Conservation (phyloP, 1,140 invertebrate genomes). For the Bombus superbus region DNA sequence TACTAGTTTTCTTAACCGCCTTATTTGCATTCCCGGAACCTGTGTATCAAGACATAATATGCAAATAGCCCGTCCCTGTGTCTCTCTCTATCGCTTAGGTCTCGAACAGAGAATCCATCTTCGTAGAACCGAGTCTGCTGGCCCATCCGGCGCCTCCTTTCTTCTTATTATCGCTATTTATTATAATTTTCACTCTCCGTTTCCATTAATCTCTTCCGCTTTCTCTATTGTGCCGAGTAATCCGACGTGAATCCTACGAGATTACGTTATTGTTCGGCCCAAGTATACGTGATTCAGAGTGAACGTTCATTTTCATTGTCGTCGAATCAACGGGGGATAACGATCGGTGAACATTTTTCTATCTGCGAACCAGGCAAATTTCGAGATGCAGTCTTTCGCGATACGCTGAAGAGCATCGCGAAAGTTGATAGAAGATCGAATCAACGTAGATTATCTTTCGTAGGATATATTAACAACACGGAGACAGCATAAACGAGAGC, state of each 20-base stretch:
- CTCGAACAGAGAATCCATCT: not conserved
- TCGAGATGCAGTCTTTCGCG: not conserved
- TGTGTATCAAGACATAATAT: slow-evolving; percentile 54
- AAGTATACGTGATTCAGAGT: not conserved
- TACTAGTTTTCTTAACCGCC: slow-evolving; percentile 54
- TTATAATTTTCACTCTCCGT: slow-evolving; percentile 38
- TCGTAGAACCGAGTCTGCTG: not conserved
- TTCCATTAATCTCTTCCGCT: slow-evolving; percentile 55
- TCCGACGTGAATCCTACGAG: not conserved
- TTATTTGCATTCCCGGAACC: slow-evolving; percentile 55
- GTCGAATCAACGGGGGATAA: not conserved
- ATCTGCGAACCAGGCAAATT: not conserved
- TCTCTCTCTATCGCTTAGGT: not conserved
- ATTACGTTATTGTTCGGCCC: slow-evolving; percentile 1
- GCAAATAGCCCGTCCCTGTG: slow-evolving; percentile 30
- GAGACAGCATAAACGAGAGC: too few species aligned
- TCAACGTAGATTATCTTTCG: too few species aligned
- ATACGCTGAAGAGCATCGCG: not conserved
- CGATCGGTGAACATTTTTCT: not conserved
- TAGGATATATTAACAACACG: too few species aligned
- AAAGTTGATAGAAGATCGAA: too few species aligned
- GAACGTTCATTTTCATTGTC: not conserved
- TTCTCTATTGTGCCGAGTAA: slow-evolving; percentile 33
- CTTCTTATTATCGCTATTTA: slow-evolving; percentile 50
- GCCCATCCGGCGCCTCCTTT: slow-evolving; percentile 45